Conservation (phyloP, 2,113 vertebrate species). For the Aldabrachelys gigantea region DNA sequence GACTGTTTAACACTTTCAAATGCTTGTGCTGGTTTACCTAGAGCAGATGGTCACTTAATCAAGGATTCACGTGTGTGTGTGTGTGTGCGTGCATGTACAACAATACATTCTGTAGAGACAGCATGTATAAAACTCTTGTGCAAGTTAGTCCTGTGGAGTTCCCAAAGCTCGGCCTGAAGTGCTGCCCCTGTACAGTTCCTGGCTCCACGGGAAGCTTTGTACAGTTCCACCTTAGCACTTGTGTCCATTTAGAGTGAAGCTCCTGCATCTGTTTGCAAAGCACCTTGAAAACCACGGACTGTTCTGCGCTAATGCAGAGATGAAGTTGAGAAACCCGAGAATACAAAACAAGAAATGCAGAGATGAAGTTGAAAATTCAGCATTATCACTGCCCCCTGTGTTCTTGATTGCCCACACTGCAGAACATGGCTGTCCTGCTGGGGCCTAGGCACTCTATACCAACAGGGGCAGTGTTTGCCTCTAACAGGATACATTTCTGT, state of each 20-base stretch:
- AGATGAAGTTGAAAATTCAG: too few species aligned
- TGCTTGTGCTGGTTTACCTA: too few species aligned
- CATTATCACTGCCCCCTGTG: neutral
- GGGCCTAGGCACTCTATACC: too few species aligned
- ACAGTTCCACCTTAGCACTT: neutral
- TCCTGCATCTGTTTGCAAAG: neutral
- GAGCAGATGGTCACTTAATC: too few species aligned
- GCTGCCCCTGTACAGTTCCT: neutral
- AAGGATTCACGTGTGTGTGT: too few species aligned
- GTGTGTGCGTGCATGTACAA: too few species aligned
- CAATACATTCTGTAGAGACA: too few species aligned
- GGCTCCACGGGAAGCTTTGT: neutral
- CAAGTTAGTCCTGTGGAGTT: too few species aligned
- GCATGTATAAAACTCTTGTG: too few species aligned
- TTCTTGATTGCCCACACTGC: neutral
- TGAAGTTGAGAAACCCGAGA: neutral
- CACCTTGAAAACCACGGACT: neutral
- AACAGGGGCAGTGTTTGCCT: neutral
- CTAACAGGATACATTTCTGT: neutral
- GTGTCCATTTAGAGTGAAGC: neutral
- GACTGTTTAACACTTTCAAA: too few species aligned
- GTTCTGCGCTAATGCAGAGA: neutral
- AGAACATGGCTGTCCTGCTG: too few species aligned
- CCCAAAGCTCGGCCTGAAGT: too few species aligned
- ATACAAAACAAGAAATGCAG: neutral